Percentiles rank a stretch among this genome's conserved stretches.
Evolutionary conservation across 2,113 vertebrate genomes (phyloP).

Genomic region (Chascanopsetta lugubris): DNA sequence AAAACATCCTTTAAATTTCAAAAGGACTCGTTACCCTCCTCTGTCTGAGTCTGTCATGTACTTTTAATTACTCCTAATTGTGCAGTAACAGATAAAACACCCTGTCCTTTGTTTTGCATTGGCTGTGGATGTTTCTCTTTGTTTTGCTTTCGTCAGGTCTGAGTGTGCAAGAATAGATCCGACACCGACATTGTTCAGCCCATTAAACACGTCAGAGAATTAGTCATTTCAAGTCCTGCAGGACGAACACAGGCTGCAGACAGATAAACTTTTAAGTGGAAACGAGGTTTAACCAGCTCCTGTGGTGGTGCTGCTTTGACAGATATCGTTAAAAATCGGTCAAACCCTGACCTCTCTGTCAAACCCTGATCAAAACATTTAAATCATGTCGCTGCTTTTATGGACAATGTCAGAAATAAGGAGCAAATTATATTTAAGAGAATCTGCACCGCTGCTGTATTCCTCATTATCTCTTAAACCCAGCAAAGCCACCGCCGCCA

Average conservation of each 20-base stretch:
- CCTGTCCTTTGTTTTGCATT: neutral
- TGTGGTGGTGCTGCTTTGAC: neutral
- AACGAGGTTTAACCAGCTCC: neutral
- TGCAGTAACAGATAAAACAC: no score
- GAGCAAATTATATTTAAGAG: constrained; percentile 7
- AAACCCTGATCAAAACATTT: neutral
- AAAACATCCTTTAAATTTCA: no score
- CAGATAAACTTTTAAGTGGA: neutral
- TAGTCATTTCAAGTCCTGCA: neutral
- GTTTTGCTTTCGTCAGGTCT: neutral
- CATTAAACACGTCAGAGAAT: neutral
- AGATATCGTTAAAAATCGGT: neutral
- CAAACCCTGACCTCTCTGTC: neutral
- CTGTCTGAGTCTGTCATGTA: no score
- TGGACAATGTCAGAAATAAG: neutral
- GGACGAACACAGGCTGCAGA: neutral
- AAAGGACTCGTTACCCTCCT: no score
- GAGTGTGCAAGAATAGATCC: constrained; percentile 1
- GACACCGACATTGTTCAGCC: constrained; percentile 3
- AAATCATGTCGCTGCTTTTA: neutral
- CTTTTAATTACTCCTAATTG: no score
- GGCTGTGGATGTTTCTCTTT: neutral
- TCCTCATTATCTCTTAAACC: constrained; percentile 37
- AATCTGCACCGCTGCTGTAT: constrained; percentile 13
- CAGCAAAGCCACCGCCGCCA: constrained; percentile 10